Base-by-base conservation (phyloP, 2,888 invertebrate genomes). In the Drosophila sordidula region DNA sequence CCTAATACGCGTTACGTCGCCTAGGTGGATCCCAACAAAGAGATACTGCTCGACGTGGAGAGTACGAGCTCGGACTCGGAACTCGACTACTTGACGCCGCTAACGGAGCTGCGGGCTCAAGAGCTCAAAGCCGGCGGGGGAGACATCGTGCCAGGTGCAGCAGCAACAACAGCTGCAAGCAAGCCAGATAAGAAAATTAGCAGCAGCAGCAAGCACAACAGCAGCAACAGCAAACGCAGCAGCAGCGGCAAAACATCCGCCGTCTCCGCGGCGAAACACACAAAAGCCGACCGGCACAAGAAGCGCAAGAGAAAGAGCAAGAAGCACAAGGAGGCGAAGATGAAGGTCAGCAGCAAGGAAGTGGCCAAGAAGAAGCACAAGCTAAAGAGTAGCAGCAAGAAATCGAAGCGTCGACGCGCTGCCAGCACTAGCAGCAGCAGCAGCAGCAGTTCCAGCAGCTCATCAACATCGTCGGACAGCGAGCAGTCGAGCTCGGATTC, bases 21-120 rank as follows among this genome's bases (percentile, higher is more conserved):
- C 11, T 75, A 94, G 94, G 95, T 98, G 26, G 98, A 98, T 90
- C 98, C 98, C 0, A 96, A 97, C 90, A 98, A 97, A 91, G 98
- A 98, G 90, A 96, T 97, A 83, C 96, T 98, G 2, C 92, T 98
- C 61, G 98, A 98, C 91, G 97, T 98, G 0, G 98, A 98, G 90
- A 98, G 98, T 86, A 98, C 98, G 4, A 98, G 98, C 85, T 98
- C 97, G 68, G 98, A 98, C 84, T 96, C 96, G 22, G 94, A 95
- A 66, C 94, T 94, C 44, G 96, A 98, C 76, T 97, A 97, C 90
- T 93, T 95, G 2, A 97, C 97, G 0, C 98, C 98, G 0, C 91
- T 98, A 52, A 97, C 96, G 29, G 95, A 95, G 71, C 91, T 97
- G 39, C 93, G 97, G 18, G 96, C 96, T 89, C 95, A 95, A 58